Evolutionary conservation across 1,140 invertebrate genomes (phyloP), one percentile per base, ranked within the genome.

Genomic region (Heliconius hewitsoni): DNA sequence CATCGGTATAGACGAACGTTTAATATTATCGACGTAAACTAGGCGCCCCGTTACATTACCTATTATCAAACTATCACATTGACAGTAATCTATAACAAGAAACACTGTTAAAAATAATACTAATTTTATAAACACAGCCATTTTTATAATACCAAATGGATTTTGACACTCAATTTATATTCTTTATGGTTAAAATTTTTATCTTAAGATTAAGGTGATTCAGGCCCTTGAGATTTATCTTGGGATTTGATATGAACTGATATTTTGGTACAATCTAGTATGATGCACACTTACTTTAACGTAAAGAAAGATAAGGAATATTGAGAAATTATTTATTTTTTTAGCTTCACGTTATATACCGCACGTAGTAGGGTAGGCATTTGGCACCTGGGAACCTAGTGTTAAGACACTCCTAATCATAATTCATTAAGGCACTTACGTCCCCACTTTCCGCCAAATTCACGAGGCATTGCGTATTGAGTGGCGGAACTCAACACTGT

Each of bases 1-100:
- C 0, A 93, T 42, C 1, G 91, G 92, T 18, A 91, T 81, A 18
- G 82, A 74, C 0, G 83, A 83, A 2, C 91, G 60, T n/a, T 90
- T 87, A 3, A 93, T 89, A 27, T 82, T 81, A 39, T 91, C 89
- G 6, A 85, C 70, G 71, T 86, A 87, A 0, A 81, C 85, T 72
- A 94, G 71, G 13, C 76, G 50, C 5, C 72, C 81, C 60, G 89
- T 92, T 0, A 86, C 42, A 50, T 57, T 83, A 0, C 92, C 92
- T 9, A 87, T 37, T 18, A 75, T 60, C 39, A 84, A 75, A 72
- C 74, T 82, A 18, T 80, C 73, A 39, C 73, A 81, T 55, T 30
- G 37, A 76, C 80, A 78, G 50, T 27, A 72, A 73, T 78, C 80
- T 39, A 78, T 46, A 37, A 37, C 39, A n/a, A 81, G 39, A 42